Evolutionary conservation across 2,888 invertebrate genomes (phyloP).

Genomic region (Bugulina stolonifera): DNA sequence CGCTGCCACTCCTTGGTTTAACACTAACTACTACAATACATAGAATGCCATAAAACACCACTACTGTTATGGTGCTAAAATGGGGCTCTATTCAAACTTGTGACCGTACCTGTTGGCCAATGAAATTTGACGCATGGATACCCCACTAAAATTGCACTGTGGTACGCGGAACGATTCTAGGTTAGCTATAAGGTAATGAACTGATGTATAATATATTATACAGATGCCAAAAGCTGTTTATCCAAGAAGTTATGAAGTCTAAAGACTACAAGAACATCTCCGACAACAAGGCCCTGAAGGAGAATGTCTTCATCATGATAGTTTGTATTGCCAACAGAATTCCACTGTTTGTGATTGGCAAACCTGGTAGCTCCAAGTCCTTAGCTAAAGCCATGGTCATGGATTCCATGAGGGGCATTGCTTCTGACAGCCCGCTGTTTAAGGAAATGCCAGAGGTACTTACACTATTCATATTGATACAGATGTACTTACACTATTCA

Average conservation of each 20-base stretch:
- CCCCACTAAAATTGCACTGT: no score
- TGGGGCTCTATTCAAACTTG: no score
- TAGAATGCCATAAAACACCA: neutral
- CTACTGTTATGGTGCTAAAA: no score
- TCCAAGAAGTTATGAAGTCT: neutral
- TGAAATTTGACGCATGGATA: no score
- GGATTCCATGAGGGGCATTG: constrained; percentile 29
- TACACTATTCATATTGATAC: neutral
- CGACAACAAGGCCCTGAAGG: constrained; percentile 30
- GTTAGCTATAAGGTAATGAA: no score
- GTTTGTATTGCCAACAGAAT: constrained; percentile 32
- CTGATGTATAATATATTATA: no score
- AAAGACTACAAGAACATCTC: constrained; percentile 29
- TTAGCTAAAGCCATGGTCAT: constrained; percentile 32
- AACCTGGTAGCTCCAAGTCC: constrained; percentile 33
- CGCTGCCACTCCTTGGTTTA: no score
- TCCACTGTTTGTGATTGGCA: constrained; percentile 32
- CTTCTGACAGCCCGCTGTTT: constrained; percentile 27
- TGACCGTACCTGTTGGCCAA: no score
- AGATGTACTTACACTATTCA: no score
- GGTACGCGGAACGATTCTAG: no score
- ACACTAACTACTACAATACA: no score
- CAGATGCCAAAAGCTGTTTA: neutral
- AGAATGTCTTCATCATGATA: constrained; percentile 32
- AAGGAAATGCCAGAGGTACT: constrained; percentile 24